Percentiles rank a stretch among this genome's conserved stretches.
Conservation (phyloP, 2,797 vertebrate species). For the Silurus lanzhouensis region DNA sequence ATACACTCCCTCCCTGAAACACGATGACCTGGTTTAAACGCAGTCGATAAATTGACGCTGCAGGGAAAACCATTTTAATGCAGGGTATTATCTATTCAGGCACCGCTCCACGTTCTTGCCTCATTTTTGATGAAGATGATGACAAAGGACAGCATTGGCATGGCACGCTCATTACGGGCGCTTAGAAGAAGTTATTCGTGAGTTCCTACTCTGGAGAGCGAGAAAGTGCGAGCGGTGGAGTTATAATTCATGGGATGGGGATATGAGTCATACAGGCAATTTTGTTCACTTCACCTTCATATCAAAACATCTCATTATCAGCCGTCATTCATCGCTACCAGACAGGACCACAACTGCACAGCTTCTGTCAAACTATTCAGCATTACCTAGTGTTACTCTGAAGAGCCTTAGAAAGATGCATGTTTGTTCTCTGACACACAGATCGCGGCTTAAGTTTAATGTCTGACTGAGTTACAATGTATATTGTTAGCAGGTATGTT, state of each 20-base stretch:
- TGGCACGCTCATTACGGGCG: slow-evolving; percentile 52
- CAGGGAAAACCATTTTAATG: slow-evolving; percentile 32
- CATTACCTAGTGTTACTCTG: slow-evolving; percentile 40
- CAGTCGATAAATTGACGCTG: slow-evolving; percentile 15
- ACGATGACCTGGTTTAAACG: slow-evolving; percentile 9
- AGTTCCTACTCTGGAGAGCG: slow-evolving; percentile 47
- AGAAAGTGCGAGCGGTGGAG: slow-evolving; percentile 68
- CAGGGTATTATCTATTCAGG: slow-evolving; percentile 35
- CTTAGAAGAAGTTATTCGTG: slow-evolving; percentile 51
- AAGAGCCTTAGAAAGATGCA: slow-evolving; percentile 19
- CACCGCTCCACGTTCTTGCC: slow-evolving; percentile 40
- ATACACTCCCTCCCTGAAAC: neutral
- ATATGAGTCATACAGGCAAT: slow-evolving; percentile 65
- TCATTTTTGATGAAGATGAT: slow-evolving; percentile 52
- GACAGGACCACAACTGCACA: slow-evolving; percentile 63
- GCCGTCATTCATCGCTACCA: slow-evolving; percentile 72
- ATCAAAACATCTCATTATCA: slow-evolving; percentile 74
- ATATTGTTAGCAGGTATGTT: neutral
- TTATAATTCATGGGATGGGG: slow-evolving; percentile 76
- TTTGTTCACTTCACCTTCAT: slow-evolving; percentile 71
- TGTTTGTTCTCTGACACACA: neutral
- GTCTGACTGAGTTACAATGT: neutral
- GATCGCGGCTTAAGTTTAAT: neutral
- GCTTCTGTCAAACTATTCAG: slow-evolving; percentile 60
- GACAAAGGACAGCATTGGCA: slow-evolving; percentile 47